Base-by-base conservation (phyloP, 2,888 invertebrate genomes). In the Hoplodrina ambigua region DNA sequence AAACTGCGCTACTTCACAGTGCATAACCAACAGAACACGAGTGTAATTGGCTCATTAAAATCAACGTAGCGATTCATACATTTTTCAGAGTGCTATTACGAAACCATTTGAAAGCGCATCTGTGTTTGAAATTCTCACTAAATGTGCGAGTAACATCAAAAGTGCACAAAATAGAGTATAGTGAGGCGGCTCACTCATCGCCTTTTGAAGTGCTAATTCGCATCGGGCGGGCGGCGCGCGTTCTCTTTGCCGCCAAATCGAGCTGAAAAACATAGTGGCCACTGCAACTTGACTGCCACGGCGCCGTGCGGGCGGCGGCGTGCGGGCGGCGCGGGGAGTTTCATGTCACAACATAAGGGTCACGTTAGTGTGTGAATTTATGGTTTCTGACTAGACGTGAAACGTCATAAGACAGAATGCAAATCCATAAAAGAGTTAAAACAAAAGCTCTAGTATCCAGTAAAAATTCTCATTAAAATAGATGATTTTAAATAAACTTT, bases 151-250 rank as follows among this genome's bases (percentile, higher is more conserved):
- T 49, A 68, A 77, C 77, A 77, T 74, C 68, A 83, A 73, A 68
- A 81, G 76, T 77, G 73, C 66, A 65, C 58, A 72, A 83, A 74
- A 83, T 75, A 75, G 68, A 79, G 58, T 44, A 56, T 19, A n/a
- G 55, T 17, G 64, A 72, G 72, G 70, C 52, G 10, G 59, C 62
- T 70, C 73, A 61, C 73, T 76, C 81, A 58, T 54, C 72, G 83
- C 80, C 85, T 83, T 85, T 85, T 86, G 83, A 85, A 85, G 86
- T 85, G 86, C 77, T 86, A 86, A 85, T 85, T 81, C 69, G 50
- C 20, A 62, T 64, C 46, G 74, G 69, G 65, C 4, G 64, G 59
- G 55, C 2, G 20, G 69, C n/a, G 56, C 20, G 55, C 64, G 33
- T 67, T 52, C 82, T 62, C 80, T 78, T 73, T 81, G 83, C 63